Evolutionary conservation across 2,888 invertebrate genomes (phyloP).

Genomic region (Hirtodrosophila cameraria): DNA sequence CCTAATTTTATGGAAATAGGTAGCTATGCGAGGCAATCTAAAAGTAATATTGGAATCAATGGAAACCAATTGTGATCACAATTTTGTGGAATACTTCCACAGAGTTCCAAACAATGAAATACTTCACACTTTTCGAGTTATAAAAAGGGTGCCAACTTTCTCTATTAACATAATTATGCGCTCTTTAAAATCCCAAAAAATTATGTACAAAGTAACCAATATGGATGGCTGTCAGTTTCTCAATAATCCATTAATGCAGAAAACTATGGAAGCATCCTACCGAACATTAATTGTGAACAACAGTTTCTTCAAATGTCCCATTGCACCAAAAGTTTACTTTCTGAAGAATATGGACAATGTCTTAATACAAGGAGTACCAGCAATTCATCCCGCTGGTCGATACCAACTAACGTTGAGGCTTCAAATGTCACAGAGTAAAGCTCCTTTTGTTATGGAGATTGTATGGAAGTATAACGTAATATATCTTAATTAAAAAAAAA

Average conservation of each 20-base stretch:
- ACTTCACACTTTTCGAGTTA: conserved; percentile 31
- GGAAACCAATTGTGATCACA: conserved; percentile 40
- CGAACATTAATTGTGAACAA: conserved; percentile 32
- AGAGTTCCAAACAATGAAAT: not conserved
- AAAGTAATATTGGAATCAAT: conserved; percentile 14
- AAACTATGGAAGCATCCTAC: conserved; percentile 22
- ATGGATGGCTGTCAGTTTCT: conserved; percentile 44
- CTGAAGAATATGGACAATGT: conserved; percentile 13
- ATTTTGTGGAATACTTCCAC: conserved; percentile 40
- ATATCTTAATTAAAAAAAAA: too few relatives aligned
- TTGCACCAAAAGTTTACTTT: conserved; percentile 40
- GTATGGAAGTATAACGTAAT: conserved; percentile 30
- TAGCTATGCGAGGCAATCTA: not conserved
- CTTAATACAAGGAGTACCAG: conserved; percentile 5
- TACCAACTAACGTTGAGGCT: conserved; percentile 24
- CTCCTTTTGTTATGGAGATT: conserved; percentile 31
- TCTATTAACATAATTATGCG: conserved; percentile 19
- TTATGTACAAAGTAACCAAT: conserved; percentile 33
- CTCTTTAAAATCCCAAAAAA: not conserved
- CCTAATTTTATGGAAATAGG: conserved; percentile 3
- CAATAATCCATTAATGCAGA: conserved; percentile 32
- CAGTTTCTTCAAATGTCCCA: conserved; percentile 42
- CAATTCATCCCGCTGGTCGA: conserved; percentile 12
- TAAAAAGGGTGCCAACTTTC: conserved; percentile 4
- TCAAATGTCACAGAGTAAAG: conserved; percentile 15